Conservation (phyloP, 2,888 invertebrate genomes). For the Harpagoxenus sublaevis region DNA sequence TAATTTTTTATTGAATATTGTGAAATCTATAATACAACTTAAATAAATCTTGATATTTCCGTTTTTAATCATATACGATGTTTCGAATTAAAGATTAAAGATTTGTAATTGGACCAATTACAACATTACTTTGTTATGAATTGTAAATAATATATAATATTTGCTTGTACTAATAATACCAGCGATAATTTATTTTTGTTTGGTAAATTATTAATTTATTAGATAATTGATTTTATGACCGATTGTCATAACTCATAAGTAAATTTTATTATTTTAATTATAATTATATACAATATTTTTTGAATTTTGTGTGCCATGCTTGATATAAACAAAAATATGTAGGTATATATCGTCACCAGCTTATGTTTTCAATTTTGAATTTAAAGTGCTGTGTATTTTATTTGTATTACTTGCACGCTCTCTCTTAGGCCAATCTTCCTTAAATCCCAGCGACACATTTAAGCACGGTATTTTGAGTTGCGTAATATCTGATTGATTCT, state of each 20-base stretch:
- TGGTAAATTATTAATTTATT: background rate
- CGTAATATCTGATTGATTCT: background rate
- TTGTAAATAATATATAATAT: background rate
- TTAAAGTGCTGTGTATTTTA: background rate
- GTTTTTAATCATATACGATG: background rate
- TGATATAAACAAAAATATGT: background rate
- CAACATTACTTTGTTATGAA: too few species aligned
- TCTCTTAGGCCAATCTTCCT: background rate
- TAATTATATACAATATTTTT: background rate
- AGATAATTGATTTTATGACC: too few species aligned
- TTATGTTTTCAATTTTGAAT: background rate
- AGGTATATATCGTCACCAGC: background rate
- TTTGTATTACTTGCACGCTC: background rate
- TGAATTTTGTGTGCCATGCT: background rate
- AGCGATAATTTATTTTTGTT: background rate
- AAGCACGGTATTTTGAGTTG: background rate
- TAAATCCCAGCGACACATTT: background rate
- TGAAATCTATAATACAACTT: background rate
- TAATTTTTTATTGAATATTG: background rate
- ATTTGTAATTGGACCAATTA: background rate
- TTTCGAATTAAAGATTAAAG: background rate
- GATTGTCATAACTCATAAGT: background rate
- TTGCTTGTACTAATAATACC: background rate
- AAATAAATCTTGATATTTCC: background rate
- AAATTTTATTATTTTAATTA: background rate